These are phyloP conservation scores for Callaeas wilsoni DNA, from an alignment of 2,113 vertebrate genomes.

Conservation along the genomic window DNA sequence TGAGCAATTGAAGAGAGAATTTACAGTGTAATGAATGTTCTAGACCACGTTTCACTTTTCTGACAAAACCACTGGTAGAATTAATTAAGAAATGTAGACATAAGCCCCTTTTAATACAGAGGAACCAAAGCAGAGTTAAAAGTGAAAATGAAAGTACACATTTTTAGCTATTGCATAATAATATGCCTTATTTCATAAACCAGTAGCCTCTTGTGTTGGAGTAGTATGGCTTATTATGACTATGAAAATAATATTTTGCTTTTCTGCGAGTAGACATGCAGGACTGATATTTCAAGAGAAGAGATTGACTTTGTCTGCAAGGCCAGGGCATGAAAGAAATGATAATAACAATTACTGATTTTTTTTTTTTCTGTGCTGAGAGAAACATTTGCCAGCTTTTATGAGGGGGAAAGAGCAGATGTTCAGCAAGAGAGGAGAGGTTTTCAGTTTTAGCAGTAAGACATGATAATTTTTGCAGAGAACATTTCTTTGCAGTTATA, in stretches of 20 bases:
- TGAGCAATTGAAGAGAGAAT: background rate
- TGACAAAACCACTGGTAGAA: background rate
- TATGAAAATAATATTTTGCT: background rate
- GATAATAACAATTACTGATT: conserved; percentile 11
- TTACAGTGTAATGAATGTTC: background rate
- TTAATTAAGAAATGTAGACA: background rate
- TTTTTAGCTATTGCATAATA: background rate
- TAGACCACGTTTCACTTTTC: background rate
- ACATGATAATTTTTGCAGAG: conserved; percentile 9
- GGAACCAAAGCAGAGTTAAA: background rate
- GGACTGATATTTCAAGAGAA: background rate
- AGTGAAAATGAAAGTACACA: background rate
- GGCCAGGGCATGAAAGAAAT: background rate
- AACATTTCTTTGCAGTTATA: conserved; percentile 15
- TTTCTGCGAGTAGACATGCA: background rate
- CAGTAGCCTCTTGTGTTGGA: background rate
- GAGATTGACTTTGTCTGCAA: background rate
- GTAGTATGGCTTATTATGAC: background rate
- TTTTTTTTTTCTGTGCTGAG: background rate
- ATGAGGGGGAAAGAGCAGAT: background rate
- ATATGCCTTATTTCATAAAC: background rate
- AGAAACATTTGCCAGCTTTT: background rate
- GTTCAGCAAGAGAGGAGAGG: background rate
- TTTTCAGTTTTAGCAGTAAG: conserved; percentile 24
- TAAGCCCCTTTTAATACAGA: background rate